These are phyloP conservation scores for Callospermophilus lateralis DNA, from an alignment of 2,113 vertebrate genomes.

Conservation along the genomic window DNA sequence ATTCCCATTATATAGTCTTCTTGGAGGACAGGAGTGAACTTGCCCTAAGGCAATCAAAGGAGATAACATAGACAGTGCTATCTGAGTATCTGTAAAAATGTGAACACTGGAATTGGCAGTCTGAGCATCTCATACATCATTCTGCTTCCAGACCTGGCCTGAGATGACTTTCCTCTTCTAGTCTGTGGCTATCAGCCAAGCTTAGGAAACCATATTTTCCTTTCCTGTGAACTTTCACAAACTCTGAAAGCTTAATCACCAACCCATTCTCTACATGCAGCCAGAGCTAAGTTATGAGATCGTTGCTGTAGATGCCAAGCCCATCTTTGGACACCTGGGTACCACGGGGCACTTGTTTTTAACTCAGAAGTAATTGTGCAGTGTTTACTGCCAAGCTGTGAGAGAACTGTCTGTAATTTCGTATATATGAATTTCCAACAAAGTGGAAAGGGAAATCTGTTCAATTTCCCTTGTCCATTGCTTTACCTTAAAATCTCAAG, in stretches of 20 bases:
- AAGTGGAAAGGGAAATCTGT: neutral
- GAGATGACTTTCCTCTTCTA: neutral
- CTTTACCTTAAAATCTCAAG: constrained; percentile 62
- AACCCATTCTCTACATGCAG: neutral
- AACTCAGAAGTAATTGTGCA: neutral
- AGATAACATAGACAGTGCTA: neutral
- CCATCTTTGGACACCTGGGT: neutral
- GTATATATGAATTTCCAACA: neutral
- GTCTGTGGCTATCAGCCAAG: neutral
- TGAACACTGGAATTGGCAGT: neutral
- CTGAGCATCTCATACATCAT: too few species aligned
- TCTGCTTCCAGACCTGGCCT: neutral
- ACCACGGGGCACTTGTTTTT: neutral
- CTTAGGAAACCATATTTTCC: neutral
- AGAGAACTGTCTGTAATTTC: neutral
- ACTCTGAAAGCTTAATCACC: constrained; percentile 38
- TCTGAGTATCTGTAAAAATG: neutral
- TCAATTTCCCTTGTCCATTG: constrained; percentile 24
- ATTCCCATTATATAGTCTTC: neutral
- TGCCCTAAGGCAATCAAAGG: neutral
- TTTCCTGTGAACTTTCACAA: constrained; percentile 38
- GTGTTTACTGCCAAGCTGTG: neutral
- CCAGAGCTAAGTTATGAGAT: neutral
- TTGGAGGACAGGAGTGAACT: neutral
- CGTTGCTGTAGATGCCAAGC: neutral